Percentiles rank a stretch among this genome's conserved stretches.
Conservation (phyloP, 2,113 vertebrate species). For the Chrysochloris asiatica region DNA sequence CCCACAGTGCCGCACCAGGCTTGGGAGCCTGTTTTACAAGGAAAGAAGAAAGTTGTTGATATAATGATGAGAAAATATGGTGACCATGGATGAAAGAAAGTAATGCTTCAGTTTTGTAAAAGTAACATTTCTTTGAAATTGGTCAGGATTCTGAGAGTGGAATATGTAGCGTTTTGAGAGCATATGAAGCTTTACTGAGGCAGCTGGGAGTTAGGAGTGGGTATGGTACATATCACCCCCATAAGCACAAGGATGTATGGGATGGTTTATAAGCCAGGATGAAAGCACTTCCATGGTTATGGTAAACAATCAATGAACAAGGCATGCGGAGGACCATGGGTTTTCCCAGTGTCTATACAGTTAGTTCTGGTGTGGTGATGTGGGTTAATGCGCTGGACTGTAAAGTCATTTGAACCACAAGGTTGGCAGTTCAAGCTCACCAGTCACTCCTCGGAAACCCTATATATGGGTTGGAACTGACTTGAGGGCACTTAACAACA, state of each 20-base stretch:
- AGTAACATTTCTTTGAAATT: neutral
- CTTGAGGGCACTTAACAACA: too few species aligned
- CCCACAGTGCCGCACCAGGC: too few species aligned
- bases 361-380: too few species aligned
- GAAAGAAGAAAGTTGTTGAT: neutral
- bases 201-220: neutral
- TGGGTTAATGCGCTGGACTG: too few species aligned
- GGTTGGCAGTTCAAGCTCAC: too few species aligned
- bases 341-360: neutral
- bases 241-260: neutral
- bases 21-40: neutral
- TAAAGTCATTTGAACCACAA: too few species aligned
- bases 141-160: neutral
- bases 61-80: neutral
- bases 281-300: neutral
- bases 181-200: neutral
- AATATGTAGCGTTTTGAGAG: neutral
- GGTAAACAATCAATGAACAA: neutral
- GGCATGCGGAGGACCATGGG: neutral
- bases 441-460: too few species aligned
- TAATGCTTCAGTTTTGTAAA: neutral
- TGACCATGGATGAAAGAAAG: neutral
- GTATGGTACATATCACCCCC: neutral
- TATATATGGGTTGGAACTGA: too few species aligned
- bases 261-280: neutral